Evolutionary conservation across 2,888 invertebrate species (phyloP).

Genomic region (Pimpla rufipes): DNA sequence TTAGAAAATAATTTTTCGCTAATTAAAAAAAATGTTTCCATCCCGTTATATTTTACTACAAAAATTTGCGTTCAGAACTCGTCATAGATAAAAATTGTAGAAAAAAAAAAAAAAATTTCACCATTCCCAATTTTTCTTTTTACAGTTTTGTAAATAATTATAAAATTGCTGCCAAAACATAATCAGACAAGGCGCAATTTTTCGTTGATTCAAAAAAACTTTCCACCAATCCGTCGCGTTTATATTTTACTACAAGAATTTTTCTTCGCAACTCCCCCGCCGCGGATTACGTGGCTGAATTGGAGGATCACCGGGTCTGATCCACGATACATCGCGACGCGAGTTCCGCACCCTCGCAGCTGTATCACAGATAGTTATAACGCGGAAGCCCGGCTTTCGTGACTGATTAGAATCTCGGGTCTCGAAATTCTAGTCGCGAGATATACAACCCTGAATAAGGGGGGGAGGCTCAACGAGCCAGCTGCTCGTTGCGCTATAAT

Average conservation of each 20-base stretch:
- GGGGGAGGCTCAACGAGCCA: not conserved
- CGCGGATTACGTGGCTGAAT: conserved; percentile 9
- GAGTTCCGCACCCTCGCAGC: not conserved
- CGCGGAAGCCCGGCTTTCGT: conserved; percentile 32
- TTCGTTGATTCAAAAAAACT: too few species aligned
- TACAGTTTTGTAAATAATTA: not conserved
- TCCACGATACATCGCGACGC: not conserved
- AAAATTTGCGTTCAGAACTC: too few species aligned
- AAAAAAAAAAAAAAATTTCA: too few species aligned
- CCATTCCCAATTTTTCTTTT: too few species aligned
- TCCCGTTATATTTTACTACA: too few species aligned
- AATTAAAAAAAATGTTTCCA: too few species aligned
- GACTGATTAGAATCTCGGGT: conserved; percentile 25
- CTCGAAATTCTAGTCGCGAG: conserved; percentile 28
- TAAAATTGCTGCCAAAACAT: too few species aligned
- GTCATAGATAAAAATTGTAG: too few species aligned
- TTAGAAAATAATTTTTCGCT: not conserved
- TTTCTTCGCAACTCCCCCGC: not conserved
- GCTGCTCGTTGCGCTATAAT: conserved; percentile 11
- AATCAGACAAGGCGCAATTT: too few species aligned
- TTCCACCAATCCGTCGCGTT: too few species aligned
- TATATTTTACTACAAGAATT: not conserved
- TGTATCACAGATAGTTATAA: conserved; percentile 15
- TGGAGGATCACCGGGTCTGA: conserved; percentile 24
- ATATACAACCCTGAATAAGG: not conserved